Conservation (phyloP, 2,113 vertebrate species). For the Phaethon lepturus region DNA sequence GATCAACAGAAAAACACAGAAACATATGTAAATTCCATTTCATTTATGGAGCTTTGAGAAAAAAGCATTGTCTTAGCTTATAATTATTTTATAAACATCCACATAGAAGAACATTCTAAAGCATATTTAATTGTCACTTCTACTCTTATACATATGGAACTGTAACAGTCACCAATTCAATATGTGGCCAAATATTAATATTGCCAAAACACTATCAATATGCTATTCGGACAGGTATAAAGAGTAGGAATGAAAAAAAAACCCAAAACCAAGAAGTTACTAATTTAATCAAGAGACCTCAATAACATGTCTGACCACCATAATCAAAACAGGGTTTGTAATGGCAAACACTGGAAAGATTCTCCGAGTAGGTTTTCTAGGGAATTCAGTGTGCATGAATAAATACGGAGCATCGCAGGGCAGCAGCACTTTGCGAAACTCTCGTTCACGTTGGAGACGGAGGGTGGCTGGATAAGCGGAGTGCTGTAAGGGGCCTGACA, state of each 20-base stretch:
- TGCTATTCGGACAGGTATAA: neutral
- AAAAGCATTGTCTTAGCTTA: neutral
- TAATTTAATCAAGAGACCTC: neutral
- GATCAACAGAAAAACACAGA: neutral
- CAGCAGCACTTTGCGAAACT: neutral
- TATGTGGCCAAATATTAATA: neutral
- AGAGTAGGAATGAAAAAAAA: neutral
- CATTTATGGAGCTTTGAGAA: neutral
- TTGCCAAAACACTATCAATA: neutral
- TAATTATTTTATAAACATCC: neutral
- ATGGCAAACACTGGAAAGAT: neutral
- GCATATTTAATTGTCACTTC: neutral
- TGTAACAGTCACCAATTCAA: neutral
- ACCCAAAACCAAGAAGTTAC: neutral
- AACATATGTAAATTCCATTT: neutral
- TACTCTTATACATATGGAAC: neutral
- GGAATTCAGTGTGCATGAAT: neutral
- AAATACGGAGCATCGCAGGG: neutral
- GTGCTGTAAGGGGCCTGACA: neutral
- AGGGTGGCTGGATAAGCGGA: neutral
- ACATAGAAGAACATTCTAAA: neutral
- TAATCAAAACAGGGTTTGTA: neutral
- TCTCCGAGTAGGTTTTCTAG: neutral
- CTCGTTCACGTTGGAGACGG: neutral
- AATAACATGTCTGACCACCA: neutral